Evolutionary conservation across 2,888 invertebrate species (phyloP).

Genomic region (Acrobasis repandana): DNA sequence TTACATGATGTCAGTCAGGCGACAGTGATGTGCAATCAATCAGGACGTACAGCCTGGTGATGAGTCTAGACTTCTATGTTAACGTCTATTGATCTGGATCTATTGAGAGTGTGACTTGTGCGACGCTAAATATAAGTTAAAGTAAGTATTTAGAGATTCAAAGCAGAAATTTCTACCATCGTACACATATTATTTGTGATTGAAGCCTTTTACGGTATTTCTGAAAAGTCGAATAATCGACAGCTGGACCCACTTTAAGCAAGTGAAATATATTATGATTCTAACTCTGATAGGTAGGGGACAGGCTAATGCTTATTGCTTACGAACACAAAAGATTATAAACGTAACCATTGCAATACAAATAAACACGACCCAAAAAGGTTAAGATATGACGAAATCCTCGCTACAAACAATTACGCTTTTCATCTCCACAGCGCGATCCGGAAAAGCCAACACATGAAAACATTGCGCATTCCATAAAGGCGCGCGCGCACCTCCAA

Average conservation of each 20-base stretch:
- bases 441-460: neutral
- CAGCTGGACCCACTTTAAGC: no score
- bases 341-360: neutral
- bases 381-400: neutral
- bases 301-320: no score
- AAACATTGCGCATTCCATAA: neutral
- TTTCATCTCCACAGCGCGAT: neutral
- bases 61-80: neutral
- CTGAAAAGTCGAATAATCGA: no score
- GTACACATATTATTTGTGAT: no score
- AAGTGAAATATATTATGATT: no score
- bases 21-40: neutral
- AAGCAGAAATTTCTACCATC: no score
- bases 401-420: neutral
- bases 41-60: neutral
- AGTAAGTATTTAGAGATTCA: no score
- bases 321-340: no score
- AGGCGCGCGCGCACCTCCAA: neutral
- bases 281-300: no score
- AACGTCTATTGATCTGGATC: neutral
- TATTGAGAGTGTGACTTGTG: neutral
- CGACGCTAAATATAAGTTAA: no score
- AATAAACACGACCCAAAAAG: neutral
- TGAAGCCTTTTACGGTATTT: no score
- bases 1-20: neutral